Evolutionary conservation across 1,140 invertebrate species (phyloP), one percentile per base, ranked within the genome.

Genomic region (Drosophila pandora): DNA sequence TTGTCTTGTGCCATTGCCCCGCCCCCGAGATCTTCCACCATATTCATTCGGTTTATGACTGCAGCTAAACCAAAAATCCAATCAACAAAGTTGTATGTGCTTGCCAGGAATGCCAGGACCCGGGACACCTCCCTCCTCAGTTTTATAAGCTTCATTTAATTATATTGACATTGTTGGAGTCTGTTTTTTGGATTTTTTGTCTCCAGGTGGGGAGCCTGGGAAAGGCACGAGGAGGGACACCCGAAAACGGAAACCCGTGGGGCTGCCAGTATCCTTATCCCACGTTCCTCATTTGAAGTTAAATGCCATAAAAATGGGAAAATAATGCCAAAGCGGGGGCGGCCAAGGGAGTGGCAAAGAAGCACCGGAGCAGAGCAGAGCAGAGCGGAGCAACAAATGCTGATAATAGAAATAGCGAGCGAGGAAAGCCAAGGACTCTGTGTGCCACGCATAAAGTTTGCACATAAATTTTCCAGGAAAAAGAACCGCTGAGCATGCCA

Each of bases 131-230:
- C 34, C 28, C 21, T 21, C 23, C 52, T 32, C 64, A 53, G 48
- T 63, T 84, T 88, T 78, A 87, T 82, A 78, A 78, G 78, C 75
- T 79, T 62, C 78, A 87, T 88, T 85, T 87, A 85, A 85, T 85
- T 85, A 85, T 78, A 88, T 85, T 81, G 83, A 85, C 82, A 85
- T 82, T 85, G 82, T 71, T 71, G 73, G 74, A 54, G 61, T 71
- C 67, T 77, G 45, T 61, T 63, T 50, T 68, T 62, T 53, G 21
- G 47, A 28, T 55, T 70, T 77, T 67, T 70, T 67, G 67, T 56
- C 53, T 74, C 60, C 62, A 84, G 72, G 55, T 50, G 43, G 43
- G 30, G 39, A 43, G 39, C 53, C 57, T 30, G 21, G 37, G 56
- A 62, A 72, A 60, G 47, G 52, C 53, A 39, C 47, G 32, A 21